Conservation (phyloP, 2,888 invertebrate species). For the Lepidocyrtinus sp. region DNA sequence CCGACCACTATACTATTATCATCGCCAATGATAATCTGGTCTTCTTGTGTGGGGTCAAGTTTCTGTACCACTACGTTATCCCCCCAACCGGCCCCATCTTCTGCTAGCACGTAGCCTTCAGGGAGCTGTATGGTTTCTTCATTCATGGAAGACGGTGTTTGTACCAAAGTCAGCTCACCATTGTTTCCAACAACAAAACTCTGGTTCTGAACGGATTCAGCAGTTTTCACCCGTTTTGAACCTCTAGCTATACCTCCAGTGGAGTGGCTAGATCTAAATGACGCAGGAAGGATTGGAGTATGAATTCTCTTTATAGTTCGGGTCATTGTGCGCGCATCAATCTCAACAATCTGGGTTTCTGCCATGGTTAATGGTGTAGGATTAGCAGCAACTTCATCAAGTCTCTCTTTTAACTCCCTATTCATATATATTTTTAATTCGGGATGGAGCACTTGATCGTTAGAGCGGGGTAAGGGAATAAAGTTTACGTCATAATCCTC, state of each 20-base stretch:
- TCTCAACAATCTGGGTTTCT: slow-evolving; percentile 28
- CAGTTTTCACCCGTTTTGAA: slow-evolving; percentile 18
- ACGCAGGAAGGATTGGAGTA: slow-evolving; percentile 1
- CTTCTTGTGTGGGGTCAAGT: neutral
- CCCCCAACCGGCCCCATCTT: slow-evolving; percentile 23
- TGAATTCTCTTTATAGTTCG: slow-evolving; percentile 34
- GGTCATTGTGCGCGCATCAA: slow-evolving; percentile 38
- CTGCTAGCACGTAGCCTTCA: slow-evolving; percentile 37
- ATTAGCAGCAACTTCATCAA: slow-evolving; percentile 39
- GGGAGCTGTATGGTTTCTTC: slow-evolving; percentile 38
- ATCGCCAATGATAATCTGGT: slow-evolving; percentile 29
- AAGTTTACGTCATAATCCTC: neutral
- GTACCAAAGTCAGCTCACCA: slow-evolving; percentile 36
- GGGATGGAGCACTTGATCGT: slow-evolving; percentile 34
- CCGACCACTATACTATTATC: slow-evolving; percentile 35
- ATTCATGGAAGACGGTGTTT: slow-evolving; percentile 17
- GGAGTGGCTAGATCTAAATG: neutral
- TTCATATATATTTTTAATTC: slow-evolving; percentile 41
- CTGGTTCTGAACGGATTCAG: neutral
- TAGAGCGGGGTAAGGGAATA: slow-evolving; percentile 6
- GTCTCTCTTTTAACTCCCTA: slow-evolving; percentile 26
- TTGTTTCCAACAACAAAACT: slow-evolving; percentile 31
- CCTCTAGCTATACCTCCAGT: slow-evolving; percentile 3
- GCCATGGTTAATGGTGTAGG: slow-evolving; percentile 25
- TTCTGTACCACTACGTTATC: slow-evolving; percentile 36